These are phyloP conservation scores for Nemotelus pantherinus DNA, from an alignment of 2,888 invertebrate genomes.

Conservation along the genomic window DNA sequence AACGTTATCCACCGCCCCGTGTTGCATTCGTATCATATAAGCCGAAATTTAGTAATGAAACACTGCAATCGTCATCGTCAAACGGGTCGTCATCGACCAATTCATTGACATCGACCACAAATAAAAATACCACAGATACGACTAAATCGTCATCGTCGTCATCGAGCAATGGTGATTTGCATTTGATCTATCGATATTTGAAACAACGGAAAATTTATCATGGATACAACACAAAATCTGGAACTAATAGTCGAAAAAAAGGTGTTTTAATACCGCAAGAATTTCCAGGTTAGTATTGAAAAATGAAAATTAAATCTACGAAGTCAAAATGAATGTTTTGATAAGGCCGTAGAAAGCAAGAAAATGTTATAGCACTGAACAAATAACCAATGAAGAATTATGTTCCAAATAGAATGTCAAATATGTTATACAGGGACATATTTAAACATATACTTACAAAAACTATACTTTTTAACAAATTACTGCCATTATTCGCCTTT, in stretches of 20 bases:
- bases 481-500: background rate
- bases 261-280: slow-evolving; percentile 64
- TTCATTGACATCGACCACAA: slow-evolving; percentile 56
- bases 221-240: slow-evolving; percentile 62
- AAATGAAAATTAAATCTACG: background rate
- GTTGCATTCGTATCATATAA: slow-evolving; percentile 61
- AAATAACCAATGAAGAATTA: no score
- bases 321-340: no score
- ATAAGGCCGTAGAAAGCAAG: no score
- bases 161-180: slow-evolving; percentile 59
- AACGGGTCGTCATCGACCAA: slow-evolving; percentile 62
- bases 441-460: no score
- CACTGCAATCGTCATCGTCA: slow-evolving; percentile 63
- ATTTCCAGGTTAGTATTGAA: slow-evolving; percentile 61
- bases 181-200: slow-evolving; percentile 62
- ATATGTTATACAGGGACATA: no score
- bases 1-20: slow-evolving; percentile 62
- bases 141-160: slow-evolving; percentile 52
- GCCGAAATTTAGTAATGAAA: slow-evolving; percentile 61
- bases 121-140: slow-evolving; percentile 50
- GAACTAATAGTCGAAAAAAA: slow-evolving; percentile 62
- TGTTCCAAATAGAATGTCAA: no score
- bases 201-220: slow-evolving; percentile 63
- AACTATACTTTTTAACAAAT: background rate
- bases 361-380: no score